Percentiles rank a stretch among this genome's conserved stretches.
Conservation (phyloP, 2,888 invertebrate species). For the Terebella lapidaria region DNA sequence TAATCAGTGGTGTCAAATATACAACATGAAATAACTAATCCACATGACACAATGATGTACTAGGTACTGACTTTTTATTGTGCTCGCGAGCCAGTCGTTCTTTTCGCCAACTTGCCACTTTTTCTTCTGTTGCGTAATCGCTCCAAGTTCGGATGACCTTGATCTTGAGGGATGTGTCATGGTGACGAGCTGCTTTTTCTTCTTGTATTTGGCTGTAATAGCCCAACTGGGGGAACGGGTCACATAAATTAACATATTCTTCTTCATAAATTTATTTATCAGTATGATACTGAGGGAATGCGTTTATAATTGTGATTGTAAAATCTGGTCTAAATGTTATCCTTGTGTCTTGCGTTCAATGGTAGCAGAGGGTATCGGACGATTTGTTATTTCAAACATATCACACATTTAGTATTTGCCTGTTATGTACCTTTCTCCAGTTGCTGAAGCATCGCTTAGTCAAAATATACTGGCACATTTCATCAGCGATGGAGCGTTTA, state of each 20-base stretch:
- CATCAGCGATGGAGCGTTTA: constrained; percentile 37
- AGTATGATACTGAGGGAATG: not conserved
- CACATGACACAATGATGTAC: too few relatives aligned
- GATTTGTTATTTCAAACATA: too few relatives aligned
- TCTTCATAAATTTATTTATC: too few relatives aligned
- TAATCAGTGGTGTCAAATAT: not conserved
- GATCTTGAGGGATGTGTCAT: constrained; percentile 25
- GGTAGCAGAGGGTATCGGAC: too few relatives aligned
- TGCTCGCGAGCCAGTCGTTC: constrained; percentile 38
- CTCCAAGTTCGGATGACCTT: constrained; percentile 38
- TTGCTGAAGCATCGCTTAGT: constrained; percentile 37
- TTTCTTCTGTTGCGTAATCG: constrained; percentile 38
- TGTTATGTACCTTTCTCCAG: constrained; percentile 39
- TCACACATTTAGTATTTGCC: not conserved
- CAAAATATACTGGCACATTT: constrained; percentile 35
- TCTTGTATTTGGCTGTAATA: constrained; percentile 38
- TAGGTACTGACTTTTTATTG: constrained; percentile 35
- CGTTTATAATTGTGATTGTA: not conserved
- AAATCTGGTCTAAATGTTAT: too few relatives aligned
- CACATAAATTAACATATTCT: not conserved
- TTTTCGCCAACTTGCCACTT: constrained; percentile 35
- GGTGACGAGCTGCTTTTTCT: constrained; percentile 36
- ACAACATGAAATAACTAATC: too few relatives aligned
- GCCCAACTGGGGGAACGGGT: constrained; percentile 32
- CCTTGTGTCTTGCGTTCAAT: too few relatives aligned